Percentiles rank a stretch among this genome's conserved stretches.
These are phyloP conservation scores for Petrocephalus sullivani DNA, from an alignment of 2,797 vertebrate genomes.

Conservation along the genomic window DNA sequence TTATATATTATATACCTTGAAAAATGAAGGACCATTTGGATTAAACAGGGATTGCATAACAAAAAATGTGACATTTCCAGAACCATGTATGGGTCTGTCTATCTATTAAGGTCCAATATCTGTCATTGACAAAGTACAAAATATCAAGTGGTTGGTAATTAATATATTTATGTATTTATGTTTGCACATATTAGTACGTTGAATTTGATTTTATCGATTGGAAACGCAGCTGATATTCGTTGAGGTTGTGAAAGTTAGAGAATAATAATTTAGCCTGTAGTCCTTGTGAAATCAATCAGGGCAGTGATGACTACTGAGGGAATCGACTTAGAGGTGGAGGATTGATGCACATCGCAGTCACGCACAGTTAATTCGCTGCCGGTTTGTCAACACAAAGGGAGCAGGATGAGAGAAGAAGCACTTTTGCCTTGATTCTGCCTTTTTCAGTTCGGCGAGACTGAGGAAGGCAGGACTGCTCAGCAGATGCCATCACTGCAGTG, in stretches of 20 bases:
- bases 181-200: neutral
- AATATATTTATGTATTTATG: neutral
- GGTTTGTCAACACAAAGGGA: conserved; percentile 23
- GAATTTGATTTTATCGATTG: conserved; percentile 21
- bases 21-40: neutral
- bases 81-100: neutral
- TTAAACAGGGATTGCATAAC: neutral
- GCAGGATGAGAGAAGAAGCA: neutral
- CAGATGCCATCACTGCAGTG: neutral
- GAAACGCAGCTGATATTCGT: neutral
- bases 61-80: neutral
- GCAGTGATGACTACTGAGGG: conserved; percentile 31
- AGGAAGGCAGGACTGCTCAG: neutral
- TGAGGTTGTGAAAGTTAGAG: neutral
- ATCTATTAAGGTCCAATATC: neutral
- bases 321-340: conserved; percentile 26
- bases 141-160: neutral
- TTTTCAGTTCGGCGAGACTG: neutral
- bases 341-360: conserved; percentile 29
- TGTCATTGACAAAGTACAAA: neutral
- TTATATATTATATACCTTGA: neutral
- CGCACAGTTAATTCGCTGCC: conserved; percentile 30
- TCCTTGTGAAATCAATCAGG: conserved; percentile 34
- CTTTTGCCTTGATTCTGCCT: neutral
- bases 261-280: conserved; percentile 22